phyloP scores from a whole-genome alignment of 2,888 invertebrate genomes.

The Campoplex capitator region DNA sequence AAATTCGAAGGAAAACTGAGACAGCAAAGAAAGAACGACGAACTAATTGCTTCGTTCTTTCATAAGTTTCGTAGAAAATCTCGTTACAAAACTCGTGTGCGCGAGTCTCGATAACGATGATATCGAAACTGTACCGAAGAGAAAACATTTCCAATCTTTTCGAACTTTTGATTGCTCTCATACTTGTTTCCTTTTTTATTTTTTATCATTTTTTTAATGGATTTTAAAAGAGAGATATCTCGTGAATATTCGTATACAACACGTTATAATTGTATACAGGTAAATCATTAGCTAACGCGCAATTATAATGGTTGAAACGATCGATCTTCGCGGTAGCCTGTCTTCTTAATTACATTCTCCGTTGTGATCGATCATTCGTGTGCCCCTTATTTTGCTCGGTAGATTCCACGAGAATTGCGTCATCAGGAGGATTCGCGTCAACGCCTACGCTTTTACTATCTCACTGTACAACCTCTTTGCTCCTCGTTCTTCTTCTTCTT shows the following conservation, averaged over 20 bases:
- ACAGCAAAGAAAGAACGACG: neutral
- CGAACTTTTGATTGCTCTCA: no score
- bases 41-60: neutral
- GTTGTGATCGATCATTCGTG: slow-evolving; percentile 35
- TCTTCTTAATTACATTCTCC: slow-evolving; percentile 51
- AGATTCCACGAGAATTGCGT: slow-evolving; percentile 52
- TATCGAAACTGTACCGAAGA: no score
- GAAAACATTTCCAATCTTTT: no score
- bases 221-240: neutral
- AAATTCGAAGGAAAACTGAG: neutral
- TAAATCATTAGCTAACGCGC: slow-evolving; percentile 3
- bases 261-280: neutral
- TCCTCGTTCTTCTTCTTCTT: slow-evolving; percentile 24
- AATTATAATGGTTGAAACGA: slow-evolving; percentile 27
- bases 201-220: neutral
- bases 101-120: no score
- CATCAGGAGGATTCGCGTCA: slow-evolving; percentile 43
- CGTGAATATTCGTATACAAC: neutral
- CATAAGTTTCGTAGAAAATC: neutral
- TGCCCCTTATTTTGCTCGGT: neutral
- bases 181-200: no score
- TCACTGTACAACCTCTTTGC: neutral
- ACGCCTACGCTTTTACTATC: slow-evolving; percentile 10
- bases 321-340: slow-evolving; percentile 35
- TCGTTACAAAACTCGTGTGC: no score